Conservation (phyloP, 2,113 vertebrate species). For the Rana temporaria region DNA sequence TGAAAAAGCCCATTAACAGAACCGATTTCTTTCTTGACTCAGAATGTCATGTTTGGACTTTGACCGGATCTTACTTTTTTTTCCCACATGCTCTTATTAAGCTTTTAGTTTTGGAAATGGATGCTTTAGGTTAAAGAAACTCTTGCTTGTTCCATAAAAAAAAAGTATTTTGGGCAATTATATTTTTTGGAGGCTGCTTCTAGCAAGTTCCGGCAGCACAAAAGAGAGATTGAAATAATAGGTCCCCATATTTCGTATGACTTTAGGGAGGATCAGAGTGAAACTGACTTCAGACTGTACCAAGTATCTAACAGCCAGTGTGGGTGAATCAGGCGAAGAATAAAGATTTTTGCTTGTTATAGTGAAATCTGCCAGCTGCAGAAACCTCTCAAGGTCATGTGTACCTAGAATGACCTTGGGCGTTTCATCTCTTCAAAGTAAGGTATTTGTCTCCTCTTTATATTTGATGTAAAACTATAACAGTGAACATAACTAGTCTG, state of each 20-base stretch:
- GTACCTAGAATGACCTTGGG: conserved; percentile 18
- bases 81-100: conserved; percentile 30
- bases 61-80: conserved; percentile 26
- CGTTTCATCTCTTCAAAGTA: conserved; percentile 14
- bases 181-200: conserved; percentile 13
- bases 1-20: conserved; percentile 20
- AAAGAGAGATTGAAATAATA: conserved; percentile 36
- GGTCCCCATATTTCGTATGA: conserved; percentile 37
- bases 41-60: conserved; percentile 34
- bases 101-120: conserved; percentile 20
- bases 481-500: not conserved
- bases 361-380: conserved; percentile 28
- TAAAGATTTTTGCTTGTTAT: conserved; percentile 46
- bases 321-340: conserved; percentile 34
- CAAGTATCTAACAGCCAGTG: conserved; percentile 1
- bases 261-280: conserved; percentile 39
- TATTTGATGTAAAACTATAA: conserved; percentile 27
- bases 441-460: not conserved
- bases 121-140: conserved; percentile 44
- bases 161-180: conserved; percentile 43
- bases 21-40: conserved; percentile 13
- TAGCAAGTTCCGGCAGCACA: conserved; percentile 10
- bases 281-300: conserved; percentile 27
- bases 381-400: conserved; percentile 23
- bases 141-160: conserved; percentile 12